phyloP scores from a whole-genome alignment of 2,888 invertebrate species.

The Eupithecia exiguata region DNA sequence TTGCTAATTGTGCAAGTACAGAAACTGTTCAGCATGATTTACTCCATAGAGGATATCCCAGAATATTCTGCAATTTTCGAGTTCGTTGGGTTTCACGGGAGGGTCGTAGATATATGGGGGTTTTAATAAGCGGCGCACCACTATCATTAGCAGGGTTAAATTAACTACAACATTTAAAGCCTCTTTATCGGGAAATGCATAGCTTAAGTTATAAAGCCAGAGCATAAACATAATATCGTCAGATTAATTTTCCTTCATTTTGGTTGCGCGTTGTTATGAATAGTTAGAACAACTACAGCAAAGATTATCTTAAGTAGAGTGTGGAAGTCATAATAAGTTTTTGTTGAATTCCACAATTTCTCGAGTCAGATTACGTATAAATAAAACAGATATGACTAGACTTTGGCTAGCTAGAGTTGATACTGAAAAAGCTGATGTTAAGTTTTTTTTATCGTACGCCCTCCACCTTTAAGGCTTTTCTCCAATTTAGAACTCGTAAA shows the following conservation, averaged over 20 bases:
- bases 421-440: too few relatives aligned
- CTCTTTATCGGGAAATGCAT: background rate
- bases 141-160: background rate
- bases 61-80: slow-evolving; percentile 2
- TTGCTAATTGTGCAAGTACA: background rate
- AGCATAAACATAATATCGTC: background rate
- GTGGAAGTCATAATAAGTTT: slow-evolving; percentile 1
- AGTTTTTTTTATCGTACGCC: too few relatives aligned
- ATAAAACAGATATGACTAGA: background rate
- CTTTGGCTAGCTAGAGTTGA: too few relatives aligned
- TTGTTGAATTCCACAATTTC: background rate
- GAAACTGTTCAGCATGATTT: slow-evolving; percentile 3
- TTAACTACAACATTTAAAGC: background rate
- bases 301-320: background rate
- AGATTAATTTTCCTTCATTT: background rate
- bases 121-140: background rate
- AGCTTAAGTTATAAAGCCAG: background rate
- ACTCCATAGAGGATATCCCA: slow-evolving; percentile 1
- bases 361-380: background rate
- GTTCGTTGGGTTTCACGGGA: background rate
- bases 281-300: background rate
- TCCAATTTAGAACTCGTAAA: too few relatives aligned
- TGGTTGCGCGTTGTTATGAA: background rate
- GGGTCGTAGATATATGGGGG: background rate
- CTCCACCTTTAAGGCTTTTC: too few relatives aligned